phyloP scores from a whole-genome alignment of 2,888 invertebrate species.

The Lamellibrachia satsuma region DNA sequence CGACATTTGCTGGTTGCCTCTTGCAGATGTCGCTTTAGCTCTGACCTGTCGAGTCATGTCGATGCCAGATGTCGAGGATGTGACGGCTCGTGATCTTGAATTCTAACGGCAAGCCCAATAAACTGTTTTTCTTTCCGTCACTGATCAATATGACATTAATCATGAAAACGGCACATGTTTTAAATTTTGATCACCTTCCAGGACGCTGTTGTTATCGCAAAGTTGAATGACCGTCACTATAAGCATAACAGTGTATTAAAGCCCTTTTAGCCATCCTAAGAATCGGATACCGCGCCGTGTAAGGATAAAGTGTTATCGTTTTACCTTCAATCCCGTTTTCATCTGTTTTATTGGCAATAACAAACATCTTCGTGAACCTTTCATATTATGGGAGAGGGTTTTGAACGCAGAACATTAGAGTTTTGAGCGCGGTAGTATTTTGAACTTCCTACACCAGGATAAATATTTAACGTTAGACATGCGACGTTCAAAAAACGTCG shows the following conservation, averaged over 20 bases:
- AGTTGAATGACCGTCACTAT: not conserved
- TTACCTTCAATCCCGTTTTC: no score
- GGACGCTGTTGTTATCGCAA: not conserved
- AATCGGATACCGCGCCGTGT: no score
- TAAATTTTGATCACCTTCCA: not conserved
- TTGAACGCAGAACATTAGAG: no score
- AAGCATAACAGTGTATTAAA: not conserved
- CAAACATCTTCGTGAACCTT: no score
- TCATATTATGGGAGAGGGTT: no score
- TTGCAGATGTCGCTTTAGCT: not conserved
- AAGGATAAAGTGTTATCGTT: no score
- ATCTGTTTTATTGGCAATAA: no score
- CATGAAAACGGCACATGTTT: not conserved
- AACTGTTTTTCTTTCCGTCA: not conserved
- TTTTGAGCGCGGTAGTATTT: no score
- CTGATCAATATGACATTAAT: not conserved
- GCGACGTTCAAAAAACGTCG: no score
- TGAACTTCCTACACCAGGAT: no score
- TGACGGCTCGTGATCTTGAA: not conserved
- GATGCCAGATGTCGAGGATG: not conserved
- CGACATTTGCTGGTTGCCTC: not conserved
- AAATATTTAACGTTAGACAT: no score
- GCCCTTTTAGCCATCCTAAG: no score
- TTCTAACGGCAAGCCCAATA: not conserved
- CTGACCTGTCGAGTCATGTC: not conserved